Percentiles rank a stretch among this genome's conserved stretches.
These are phyloP conservation scores for Stomatorhinus walkeri DNA, from an alignment of 2,797 vertebrate genomes.

Conservation along the genomic window DNA sequence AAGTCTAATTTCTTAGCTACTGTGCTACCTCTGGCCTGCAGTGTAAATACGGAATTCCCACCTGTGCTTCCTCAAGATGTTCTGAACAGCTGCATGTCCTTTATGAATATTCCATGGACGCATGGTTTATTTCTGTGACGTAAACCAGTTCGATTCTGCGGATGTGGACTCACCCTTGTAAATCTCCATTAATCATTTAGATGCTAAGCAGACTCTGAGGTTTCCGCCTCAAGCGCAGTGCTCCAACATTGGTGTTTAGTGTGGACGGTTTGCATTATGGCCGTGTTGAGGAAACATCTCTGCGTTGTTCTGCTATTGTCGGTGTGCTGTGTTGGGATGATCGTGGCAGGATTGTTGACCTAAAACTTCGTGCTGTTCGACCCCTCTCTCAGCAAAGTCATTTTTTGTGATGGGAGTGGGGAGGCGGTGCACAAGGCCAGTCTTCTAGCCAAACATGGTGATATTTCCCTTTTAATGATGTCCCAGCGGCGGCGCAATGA, in stretches of 20 bases:
- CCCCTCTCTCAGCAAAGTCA: not conserved
- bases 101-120: conserved; percentile 20
- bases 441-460: not conserved
- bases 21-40: not conserved
- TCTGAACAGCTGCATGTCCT: not conserved
- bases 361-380: not conserved
- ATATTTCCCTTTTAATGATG: conserved; percentile 57
- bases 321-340: not conserved
- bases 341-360: not conserved
- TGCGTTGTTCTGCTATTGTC: not conserved
- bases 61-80: not conserved
- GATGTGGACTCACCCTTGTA: not conserved
- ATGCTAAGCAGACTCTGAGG: not conserved
- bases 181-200: conserved; percentile 17
- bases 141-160: not conserved
- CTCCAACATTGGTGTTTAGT: not conserved
- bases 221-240: not conserved
- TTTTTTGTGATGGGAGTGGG: not conserved
- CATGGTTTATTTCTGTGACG: not conserved
- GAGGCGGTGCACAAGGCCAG: not conserved
- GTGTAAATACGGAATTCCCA: not conserved
- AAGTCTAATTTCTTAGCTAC: not conserved
- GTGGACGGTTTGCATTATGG: not conserved
- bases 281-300: not conserved
- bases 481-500: conserved; percentile 52